These are phyloP conservation scores for Electrona antarctica DNA, from an alignment of 2,113 vertebrate species.

Conservation along the genomic window DNA sequence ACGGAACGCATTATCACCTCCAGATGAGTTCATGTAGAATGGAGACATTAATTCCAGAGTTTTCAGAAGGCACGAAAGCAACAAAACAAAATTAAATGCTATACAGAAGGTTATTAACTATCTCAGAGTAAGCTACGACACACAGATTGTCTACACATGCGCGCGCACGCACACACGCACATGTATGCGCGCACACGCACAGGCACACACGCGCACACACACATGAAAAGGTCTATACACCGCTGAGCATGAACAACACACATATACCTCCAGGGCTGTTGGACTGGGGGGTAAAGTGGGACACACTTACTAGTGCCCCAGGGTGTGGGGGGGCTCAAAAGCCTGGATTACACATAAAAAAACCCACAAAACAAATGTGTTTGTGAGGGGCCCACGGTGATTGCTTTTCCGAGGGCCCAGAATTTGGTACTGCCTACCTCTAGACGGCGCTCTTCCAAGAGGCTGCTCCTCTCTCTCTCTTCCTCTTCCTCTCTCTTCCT, in stretches of 20 bases:
- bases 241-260: too few species aligned
- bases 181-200: too few species aligned
- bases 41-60: not conserved
- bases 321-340: too few species aligned
- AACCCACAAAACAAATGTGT: not conserved
- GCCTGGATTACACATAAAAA: too few species aligned
- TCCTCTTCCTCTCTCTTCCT: slow-evolving; percentile 40
- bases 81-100: not conserved
- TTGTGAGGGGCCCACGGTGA: too few species aligned
- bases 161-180: too few species aligned
- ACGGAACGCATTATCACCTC: not conserved
- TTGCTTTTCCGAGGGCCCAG: too few species aligned
- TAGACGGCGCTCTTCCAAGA: slow-evolving; percentile 73
- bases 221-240: too few species aligned
- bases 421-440: slow-evolving; percentile 57
- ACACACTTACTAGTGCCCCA: too few species aligned
- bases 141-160: not conserved
- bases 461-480: slow-evolving; percentile 53
- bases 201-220: too few species aligned
- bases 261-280: too few species aligned
- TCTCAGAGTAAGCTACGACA: not conserved
- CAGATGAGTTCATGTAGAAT: not conserved
- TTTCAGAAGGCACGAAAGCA: not conserved
- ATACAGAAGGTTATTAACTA: not conserved
- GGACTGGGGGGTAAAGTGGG: too few species aligned